A percentile compares a stretch with the other conserved stretches of the same genome.
phyloP scores from a whole-genome alignment of 2,113 vertebrate genomes.

The Kryptolebias marmoratus region DNA sequence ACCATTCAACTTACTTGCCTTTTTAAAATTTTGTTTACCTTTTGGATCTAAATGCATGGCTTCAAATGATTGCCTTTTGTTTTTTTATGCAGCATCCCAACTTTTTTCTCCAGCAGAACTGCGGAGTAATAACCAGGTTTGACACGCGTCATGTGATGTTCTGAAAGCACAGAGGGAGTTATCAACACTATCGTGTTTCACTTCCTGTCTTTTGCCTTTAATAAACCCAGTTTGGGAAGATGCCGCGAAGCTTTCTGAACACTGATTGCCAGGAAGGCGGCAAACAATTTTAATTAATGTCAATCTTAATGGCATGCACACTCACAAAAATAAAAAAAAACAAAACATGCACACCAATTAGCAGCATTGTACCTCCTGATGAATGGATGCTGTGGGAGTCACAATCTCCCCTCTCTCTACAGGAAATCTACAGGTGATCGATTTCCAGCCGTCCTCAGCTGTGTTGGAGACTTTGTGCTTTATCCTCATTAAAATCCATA shows the following conservation, averaged over 20 bases:
- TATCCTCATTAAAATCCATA: constrained; percentile 58
- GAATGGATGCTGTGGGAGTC: constrained; percentile 29
- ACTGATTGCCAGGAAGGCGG: constrained; percentile 42
- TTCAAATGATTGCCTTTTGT: not conserved
- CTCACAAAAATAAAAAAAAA: constrained; percentile 5
- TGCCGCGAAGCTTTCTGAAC: constrained; percentile 17
- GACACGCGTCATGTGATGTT: constrained; percentile 4
- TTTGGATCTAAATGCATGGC: not conserved
- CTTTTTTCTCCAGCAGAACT: not conserved
- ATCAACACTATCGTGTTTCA: not conserved
- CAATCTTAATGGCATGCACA: constrained; percentile 9
- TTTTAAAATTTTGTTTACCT: no score
- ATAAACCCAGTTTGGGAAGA: constrained; percentile 12
- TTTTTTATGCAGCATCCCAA: not conserved
- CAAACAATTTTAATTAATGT: constrained; percentile 53
- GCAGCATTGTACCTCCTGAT: constrained; percentile 33
- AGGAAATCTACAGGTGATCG: constrained; percentile 51
- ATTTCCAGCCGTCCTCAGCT: constrained; percentile 31
- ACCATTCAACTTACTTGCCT: not conserved
- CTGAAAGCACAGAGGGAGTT: not conserved
- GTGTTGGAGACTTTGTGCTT: constrained; percentile 29
- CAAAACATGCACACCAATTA: constrained; percentile 36
- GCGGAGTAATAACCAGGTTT: not conserved
- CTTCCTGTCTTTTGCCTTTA: constrained; percentile 7
- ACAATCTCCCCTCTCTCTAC: constrained; percentile 11